These are phyloP conservation scores for Holcopasites calliopsidis DNA, from an alignment of 1,140 invertebrate genomes.

Conservation along the genomic window DNA sequence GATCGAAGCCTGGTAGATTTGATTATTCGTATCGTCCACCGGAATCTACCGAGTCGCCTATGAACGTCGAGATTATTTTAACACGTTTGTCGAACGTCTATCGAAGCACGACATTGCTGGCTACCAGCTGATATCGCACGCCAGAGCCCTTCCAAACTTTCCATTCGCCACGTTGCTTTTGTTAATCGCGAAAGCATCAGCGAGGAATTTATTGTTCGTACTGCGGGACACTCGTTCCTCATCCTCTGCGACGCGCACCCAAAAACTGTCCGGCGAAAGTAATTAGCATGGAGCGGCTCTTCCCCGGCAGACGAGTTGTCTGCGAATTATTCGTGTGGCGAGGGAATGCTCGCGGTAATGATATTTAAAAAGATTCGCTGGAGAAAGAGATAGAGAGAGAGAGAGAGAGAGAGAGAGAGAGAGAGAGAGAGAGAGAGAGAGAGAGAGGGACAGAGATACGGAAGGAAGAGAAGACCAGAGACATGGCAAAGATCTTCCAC, in stretches of 20 bases:
- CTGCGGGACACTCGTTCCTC: not conserved
- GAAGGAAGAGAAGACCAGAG: constrained; percentile 12
- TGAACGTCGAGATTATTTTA: too few species aligned
- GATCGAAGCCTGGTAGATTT: too few species aligned
- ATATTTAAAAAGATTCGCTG: not conserved
- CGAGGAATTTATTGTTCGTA: too few species aligned
- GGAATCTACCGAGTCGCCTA: too few species aligned
- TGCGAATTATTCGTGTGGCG: not conserved
- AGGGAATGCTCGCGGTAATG: constrained; percentile 6
- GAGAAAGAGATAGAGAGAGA: constrained; percentile 14
- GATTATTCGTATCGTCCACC: too few species aligned
- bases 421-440: not conserved
- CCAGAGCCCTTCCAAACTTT: too few species aligned
- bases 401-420: constrained; percentile 5
- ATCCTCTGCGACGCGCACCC: not conserved
- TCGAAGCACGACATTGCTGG: too few species aligned
- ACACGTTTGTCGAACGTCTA: too few species aligned
- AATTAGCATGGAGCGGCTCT: not conserved
- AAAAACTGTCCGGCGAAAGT: constrained; percentile 2
- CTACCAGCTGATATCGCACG: too few species aligned
- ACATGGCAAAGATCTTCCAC: constrained; percentile 10
- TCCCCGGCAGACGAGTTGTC: not conserved
- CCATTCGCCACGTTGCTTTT: too few species aligned
- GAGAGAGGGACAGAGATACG: constrained; percentile 1
- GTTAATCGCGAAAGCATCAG: too few species aligned